Conservation (phyloP, 1,140 invertebrate species). For the Megalonaias nervosa region DNA sequence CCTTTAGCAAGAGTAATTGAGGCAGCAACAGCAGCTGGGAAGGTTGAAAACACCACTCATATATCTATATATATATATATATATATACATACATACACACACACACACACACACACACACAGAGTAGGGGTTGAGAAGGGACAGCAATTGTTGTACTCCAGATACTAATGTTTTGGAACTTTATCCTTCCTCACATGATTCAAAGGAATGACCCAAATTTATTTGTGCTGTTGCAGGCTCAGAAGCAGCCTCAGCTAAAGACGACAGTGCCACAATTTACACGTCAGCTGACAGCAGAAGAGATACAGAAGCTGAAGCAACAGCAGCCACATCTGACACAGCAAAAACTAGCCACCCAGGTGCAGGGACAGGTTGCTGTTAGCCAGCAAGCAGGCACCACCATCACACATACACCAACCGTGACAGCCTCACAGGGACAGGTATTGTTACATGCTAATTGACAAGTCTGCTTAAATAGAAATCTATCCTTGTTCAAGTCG, state of each 20-base stretch:
- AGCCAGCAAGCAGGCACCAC: neutral
- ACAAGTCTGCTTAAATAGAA: too few species aligned
- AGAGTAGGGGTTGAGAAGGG: neutral
- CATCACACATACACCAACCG: neutral
- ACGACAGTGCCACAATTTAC: conserved; percentile 12
- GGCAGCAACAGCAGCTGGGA: conserved; percentile 45
- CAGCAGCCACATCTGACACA: conserved; percentile 43
- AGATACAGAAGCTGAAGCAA: conserved; percentile 34
- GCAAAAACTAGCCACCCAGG: conserved; percentile 24
- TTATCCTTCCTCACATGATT: neutral
- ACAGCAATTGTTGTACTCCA: neutral
- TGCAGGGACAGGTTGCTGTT: neutral
- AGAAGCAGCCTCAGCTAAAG: conserved; percentile 22
- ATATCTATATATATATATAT: too few species aligned
- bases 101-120: too few species aligned
- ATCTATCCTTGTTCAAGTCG: too few species aligned
- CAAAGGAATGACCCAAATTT: neutral
- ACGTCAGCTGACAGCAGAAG: conserved; percentile 34
- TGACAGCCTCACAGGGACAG: neutral
- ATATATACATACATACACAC: too few species aligned
- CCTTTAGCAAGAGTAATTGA: neutral
- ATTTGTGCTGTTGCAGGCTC: too few species aligned
- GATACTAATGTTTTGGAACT: neutral
- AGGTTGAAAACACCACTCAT: conserved; percentile 31
- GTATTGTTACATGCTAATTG: too few species aligned